Evolutionary conservation across 1,140 invertebrate species (phyloP).

Genomic region (Cylas formicarius): DNA sequence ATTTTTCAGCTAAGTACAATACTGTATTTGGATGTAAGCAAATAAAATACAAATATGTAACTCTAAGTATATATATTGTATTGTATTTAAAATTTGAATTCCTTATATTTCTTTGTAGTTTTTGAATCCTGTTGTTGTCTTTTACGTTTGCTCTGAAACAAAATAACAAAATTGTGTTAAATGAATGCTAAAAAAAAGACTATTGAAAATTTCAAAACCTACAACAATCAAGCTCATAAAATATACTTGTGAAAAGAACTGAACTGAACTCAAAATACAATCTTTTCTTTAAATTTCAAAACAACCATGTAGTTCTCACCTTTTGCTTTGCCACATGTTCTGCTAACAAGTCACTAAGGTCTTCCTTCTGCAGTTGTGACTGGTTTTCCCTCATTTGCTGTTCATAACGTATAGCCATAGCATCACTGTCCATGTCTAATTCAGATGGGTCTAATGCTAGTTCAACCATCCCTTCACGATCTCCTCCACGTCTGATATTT

Average conservation of each 20-base stretch:
- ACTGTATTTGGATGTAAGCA: too few relatives aligned
- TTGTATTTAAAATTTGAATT: conserved; percentile 84
- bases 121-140: conserved; percentile 84
- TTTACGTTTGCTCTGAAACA: conserved; percentile 82
- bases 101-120: conserved; percentile 93
- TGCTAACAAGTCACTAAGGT: conserved; percentile 96
- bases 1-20: too few relatives aligned
- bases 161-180: conserved; percentile 31
- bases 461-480: conserved; percentile 73
- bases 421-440: conserved; percentile 89
- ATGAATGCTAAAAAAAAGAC: conserved; percentile 7
- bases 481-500: conserved; percentile 26
- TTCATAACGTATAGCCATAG: conserved; percentile 95
- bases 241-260: too few relatives aligned
- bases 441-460: conserved; percentile 95
- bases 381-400: conserved; percentile 91
- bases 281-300: background rate
- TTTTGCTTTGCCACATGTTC: conserved; percentile 95
- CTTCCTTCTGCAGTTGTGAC: conserved; percentile 81
- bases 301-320: conserved; percentile 44
- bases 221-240: too few relatives aligned
- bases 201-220: too few relatives aligned
- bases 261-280: too few relatives aligned
- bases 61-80: too few relatives aligned
- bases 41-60: too few relatives aligned